Evolutionary conservation across 2,888 invertebrate species (phyloP).

Genomic region (Diplazon laetatorius): DNA sequence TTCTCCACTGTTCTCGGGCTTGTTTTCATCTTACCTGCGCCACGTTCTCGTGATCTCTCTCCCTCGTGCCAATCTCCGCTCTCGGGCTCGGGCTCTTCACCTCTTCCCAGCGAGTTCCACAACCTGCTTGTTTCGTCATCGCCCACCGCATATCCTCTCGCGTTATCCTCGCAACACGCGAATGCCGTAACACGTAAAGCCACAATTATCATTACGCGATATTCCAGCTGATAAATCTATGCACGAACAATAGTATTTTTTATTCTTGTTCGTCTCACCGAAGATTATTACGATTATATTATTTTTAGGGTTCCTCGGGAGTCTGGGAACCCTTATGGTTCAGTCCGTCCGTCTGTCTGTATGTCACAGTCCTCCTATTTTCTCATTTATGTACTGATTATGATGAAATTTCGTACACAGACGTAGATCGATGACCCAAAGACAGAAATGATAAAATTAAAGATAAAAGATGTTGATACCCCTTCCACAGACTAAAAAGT

Average conservation of each 20-base stretch:
- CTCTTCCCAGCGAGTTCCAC: conserved; percentile 31
- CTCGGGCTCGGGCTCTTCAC: conserved; percentile 27
- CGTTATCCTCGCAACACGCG: not conserved
- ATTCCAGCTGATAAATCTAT: not conserved
- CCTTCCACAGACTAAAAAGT: no score
- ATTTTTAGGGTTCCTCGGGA: no score
- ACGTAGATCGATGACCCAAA: no score
- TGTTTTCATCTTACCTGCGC: conserved; percentile 32
- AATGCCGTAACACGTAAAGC: conserved; percentile 12
- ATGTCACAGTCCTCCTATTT: no score
- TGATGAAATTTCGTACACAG: no score
- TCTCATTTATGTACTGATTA: no score
- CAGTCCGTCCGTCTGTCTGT: no score
- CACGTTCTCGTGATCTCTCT: conserved; percentile 9
- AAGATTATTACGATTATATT: not conserved
- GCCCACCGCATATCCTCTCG: conserved; percentile 3
- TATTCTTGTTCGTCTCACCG: not conserved
- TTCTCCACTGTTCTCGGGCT: conserved; percentile 7
- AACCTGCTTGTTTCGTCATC: conserved; percentile 38
- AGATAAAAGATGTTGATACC: no score
- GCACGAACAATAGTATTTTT: not conserved
- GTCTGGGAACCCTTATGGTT: no score
- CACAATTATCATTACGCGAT: not conserved
- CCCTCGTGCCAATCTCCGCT: conserved; percentile 13
- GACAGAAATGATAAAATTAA: no score